phyloP scores from a whole-genome alignment of 2,888 invertebrate species.

The Drosophila koepferae region DNA sequence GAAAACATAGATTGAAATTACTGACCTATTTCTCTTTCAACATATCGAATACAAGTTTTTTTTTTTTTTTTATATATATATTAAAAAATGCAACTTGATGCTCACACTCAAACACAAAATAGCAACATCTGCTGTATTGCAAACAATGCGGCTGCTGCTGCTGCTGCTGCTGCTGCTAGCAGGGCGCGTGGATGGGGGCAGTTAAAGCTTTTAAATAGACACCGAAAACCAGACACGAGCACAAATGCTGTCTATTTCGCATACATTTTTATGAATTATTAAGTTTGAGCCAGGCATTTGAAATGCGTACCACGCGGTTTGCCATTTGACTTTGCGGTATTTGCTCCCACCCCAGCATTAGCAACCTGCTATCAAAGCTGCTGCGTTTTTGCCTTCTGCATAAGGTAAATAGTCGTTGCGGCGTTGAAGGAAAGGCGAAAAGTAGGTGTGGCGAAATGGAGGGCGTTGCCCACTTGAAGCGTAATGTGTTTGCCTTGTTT shows the following conservation, averaged over 20 bases:
- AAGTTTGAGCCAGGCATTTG: slow-evolving; percentile 65
- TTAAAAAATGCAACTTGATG: slow-evolving; percentile 25
- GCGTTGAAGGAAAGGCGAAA: too few relatives aligned
- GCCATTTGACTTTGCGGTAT: slow-evolving; percentile 53
- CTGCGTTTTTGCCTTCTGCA: slow-evolving; percentile 50
- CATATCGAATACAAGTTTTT: background rate
- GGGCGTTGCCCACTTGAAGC: slow-evolving; percentile 56
- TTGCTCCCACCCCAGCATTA: background rate
- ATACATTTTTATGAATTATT: slow-evolving; percentile 77
- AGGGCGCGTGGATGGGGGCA: background rate
- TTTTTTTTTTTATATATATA: too few relatives aligned
- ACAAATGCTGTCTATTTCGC: slow-evolving; percentile 67
- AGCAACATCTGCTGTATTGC: slow-evolving; percentile 29
- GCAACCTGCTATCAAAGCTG: slow-evolving; percentile 21
- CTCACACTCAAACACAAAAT: slow-evolving; percentile 8
- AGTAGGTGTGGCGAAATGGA: background rate
- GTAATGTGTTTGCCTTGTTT: slow-evolving; percentile 72
- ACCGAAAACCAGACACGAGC: slow-evolving; percentile 16
- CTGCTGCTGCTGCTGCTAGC: background rate
- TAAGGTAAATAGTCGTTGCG: slow-evolving; percentile 39
- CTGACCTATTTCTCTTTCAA: background rate
- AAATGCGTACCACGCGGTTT: slow-evolving; percentile 46
- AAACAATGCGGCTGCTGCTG: slow-evolving; percentile 9
- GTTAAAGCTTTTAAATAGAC: slow-evolving; percentile 14
- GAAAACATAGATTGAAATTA: too few relatives aligned